Conservation (phyloP, 2,113 vertebrate genomes). For the Chaetodon auriga region DNA sequence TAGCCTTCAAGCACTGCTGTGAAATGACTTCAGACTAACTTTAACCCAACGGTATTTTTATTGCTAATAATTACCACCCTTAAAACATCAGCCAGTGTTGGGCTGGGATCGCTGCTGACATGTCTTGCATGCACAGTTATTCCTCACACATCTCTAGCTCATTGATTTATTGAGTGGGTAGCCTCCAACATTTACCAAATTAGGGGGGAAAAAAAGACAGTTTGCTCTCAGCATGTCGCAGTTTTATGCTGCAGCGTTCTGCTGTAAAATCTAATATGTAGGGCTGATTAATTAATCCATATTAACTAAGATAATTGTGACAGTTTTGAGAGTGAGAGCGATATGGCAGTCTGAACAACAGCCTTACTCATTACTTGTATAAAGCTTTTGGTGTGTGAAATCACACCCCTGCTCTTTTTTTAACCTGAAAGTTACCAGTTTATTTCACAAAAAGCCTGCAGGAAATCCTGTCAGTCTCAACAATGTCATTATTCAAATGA, state of each 20-base stretch:
- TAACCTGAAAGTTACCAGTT: background rate
- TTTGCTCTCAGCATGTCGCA: too few species aligned
- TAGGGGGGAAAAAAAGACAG: too few species aligned
- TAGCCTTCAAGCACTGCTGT: background rate
- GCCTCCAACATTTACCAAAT: background rate
- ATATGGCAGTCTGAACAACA: background rate
- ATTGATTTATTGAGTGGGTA: background rate
- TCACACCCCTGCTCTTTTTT: too few species aligned
- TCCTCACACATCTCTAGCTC: background rate
- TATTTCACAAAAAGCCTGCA: background rate
- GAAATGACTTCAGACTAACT: background rate
- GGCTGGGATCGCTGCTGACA: background rate
- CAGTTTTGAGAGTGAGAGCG: background rate
- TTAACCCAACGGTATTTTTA: background rate
- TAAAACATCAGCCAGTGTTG: background rate
- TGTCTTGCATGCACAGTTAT: background rate
- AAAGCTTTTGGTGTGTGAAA: background rate
- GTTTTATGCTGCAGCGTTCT: background rate
- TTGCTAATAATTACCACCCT: background rate
- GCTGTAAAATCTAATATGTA: background rate
- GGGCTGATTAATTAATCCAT: background rate
- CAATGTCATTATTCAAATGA: constrained; percentile 12
- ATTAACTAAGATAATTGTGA: background rate
- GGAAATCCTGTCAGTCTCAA: background rate
- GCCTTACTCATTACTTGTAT: background rate